phyloP scores from a whole-genome alignment of 2,113 vertebrate species.

The Mesocricetus auratus region DNA sequence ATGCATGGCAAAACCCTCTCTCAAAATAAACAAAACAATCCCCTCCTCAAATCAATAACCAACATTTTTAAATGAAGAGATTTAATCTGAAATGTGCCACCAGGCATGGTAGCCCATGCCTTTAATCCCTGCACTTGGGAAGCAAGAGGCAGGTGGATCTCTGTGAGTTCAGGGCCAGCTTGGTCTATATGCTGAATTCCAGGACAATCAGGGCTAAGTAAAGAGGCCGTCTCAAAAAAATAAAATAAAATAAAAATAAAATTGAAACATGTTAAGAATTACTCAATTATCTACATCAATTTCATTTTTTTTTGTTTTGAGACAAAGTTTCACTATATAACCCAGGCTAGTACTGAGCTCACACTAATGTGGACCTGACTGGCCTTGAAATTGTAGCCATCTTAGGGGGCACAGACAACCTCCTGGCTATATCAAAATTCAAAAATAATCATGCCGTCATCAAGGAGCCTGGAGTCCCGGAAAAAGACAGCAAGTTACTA shows the following conservation, averaged over 20 bases:
- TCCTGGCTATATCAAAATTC: neutral
- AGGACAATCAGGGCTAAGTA: neutral
- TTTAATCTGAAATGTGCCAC: neutral
- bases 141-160: neutral
- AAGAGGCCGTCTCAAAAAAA: neutral
- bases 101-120: neutral
- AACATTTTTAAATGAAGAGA: neutral
- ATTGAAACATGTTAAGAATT: slow-evolving; percentile 8
- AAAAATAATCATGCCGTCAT: neutral
- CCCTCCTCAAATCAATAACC: neutral
- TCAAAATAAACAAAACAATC: neutral
- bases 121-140: neutral
- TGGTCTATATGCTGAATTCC: neutral
- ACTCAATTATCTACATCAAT: neutral
- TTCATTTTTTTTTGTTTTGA: neutral
- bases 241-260: neutral
- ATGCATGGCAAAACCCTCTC: neutral
- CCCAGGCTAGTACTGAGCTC: neutral
- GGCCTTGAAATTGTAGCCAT: neutral
- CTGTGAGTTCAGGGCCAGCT: neutral
- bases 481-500: neutral
- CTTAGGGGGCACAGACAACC: neutral
- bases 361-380: no score
- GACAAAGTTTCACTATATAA: neutral
- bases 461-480: neutral